phyloP scores from a whole-genome alignment of 2,113 vertebrate genomes.

The Lagopus leucura region DNA sequence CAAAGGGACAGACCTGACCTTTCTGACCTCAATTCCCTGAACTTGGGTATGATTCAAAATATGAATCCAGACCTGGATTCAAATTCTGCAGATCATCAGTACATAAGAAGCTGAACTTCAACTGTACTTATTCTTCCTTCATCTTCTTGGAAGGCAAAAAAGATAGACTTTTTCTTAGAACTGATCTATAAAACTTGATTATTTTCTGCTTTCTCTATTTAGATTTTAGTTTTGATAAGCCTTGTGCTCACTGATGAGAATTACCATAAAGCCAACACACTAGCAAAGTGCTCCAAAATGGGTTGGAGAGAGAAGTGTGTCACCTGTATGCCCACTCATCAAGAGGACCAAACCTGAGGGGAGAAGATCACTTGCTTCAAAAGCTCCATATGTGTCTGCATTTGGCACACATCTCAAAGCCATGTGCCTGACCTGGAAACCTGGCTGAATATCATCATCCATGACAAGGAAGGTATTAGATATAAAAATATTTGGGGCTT shows the following conservation, averaged over 20 bases:
- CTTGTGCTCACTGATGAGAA: not conserved
- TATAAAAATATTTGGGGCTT: not conserved
- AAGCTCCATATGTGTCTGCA: not conserved
- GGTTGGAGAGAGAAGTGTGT: not conserved
- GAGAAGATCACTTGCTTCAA: not conserved
- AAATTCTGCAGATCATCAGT: not conserved
- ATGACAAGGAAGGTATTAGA: not conserved
- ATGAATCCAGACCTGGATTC: not conserved
- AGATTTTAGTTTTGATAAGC: not conserved
- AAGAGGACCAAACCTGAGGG: not conserved
- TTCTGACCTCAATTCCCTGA: not conserved
- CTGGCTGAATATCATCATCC: not conserved
- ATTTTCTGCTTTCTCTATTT: not conserved
- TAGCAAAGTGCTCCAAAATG: not conserved
- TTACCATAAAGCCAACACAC: not conserved
- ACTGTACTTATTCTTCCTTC: not conserved
- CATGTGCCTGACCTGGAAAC: not conserved
- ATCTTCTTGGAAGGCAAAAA: not conserved
- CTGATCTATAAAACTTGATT: not conserved
- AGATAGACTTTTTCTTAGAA: not conserved
- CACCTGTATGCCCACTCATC: not conserved
- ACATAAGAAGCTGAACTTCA: not conserved
- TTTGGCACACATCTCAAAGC: not conserved
- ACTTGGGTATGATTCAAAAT: not conserved
- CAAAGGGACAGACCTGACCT: not conserved